phyloP scores from a whole-genome alignment of 2,888 invertebrate species.

The Omphaloscelis lunosa region DNA sequence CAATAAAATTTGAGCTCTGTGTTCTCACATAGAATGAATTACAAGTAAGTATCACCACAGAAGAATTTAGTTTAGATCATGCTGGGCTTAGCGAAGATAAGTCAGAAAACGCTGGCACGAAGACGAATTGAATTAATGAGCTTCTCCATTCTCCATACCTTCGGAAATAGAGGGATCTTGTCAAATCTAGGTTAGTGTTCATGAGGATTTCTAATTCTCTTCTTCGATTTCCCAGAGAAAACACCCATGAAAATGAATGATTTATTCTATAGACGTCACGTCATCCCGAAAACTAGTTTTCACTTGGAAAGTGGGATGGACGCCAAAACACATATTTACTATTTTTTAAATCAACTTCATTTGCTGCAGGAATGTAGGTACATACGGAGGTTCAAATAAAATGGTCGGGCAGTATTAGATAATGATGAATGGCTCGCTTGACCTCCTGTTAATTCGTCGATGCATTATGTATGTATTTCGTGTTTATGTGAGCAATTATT shows the following conservation, averaged over 20 bases:
- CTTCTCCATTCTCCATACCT: background rate
- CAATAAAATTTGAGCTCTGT: conserved; percentile 42
- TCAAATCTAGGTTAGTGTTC: background rate
- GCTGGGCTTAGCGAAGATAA: background rate
- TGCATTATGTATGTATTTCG: conserved; percentile 66
- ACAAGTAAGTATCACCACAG: too few species aligned
- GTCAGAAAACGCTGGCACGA: too few species aligned
- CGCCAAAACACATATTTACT: background rate
- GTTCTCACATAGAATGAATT: background rate
- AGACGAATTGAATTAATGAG: background rate
- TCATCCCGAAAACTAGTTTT: background rate
- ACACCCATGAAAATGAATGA: background rate
- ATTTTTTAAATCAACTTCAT: background rate
- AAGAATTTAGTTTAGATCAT: background rate
- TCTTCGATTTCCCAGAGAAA: background rate
- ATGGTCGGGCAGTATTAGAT: conserved; percentile 65
- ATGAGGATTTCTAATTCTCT: background rate
- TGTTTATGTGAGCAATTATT: conserved; percentile 44
- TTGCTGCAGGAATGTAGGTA: background rate
- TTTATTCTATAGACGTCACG: background rate
- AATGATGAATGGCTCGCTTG: conserved; percentile 73
- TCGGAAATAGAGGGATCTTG: background rate
- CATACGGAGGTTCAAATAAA: conserved; percentile 52
- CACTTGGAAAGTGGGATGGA: too few species aligned
- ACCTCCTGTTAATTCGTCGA: conserved; percentile 70